Percentiles rank a stretch among this genome's conserved stretches.
These are phyloP conservation scores for Melipona bicolor DNA, from an alignment of 2,888 invertebrate genomes.

Conservation along the genomic window DNA sequence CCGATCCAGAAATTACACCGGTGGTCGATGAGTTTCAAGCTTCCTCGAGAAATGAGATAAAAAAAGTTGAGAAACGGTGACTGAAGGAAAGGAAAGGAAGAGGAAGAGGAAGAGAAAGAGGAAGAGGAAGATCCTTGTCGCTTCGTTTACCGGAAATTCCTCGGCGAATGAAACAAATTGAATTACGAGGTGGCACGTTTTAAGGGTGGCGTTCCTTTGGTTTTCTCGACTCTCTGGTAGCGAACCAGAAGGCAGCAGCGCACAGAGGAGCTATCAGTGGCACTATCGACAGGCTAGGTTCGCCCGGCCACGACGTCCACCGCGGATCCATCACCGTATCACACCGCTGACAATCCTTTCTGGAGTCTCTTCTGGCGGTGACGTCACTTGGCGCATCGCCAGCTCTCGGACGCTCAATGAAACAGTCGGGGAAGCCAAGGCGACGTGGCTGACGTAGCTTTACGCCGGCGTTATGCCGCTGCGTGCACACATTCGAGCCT, in stretches of 20 bases:
- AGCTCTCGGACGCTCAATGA: constrained; percentile 78
- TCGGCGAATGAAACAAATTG: constrained; percentile 53
- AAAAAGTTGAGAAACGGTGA: neutral
- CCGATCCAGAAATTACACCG: neutral
- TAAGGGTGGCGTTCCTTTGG: constrained; percentile 20
- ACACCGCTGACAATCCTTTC: constrained; percentile 54
- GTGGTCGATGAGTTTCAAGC: neutral
- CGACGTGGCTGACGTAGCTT: constrained; percentile 63
- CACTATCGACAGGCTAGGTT: constrained; percentile 18
- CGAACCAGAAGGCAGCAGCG: constrained; percentile 13
- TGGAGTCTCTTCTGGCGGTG: constrained; percentile 69
- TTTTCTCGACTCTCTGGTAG: constrained; percentile 20
- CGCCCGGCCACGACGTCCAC: constrained; percentile 33
- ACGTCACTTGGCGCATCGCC: constrained; percentile 79
- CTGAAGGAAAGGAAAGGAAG: neutral
- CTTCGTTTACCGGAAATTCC: constrained; percentile 29
- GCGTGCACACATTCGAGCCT: constrained; percentile 61
- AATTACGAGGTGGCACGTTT: constrained; percentile 46
- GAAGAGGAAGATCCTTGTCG: neutral
- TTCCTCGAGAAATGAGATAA: too few species aligned
- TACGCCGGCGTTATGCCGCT: constrained; percentile 69
- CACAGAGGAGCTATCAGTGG: constrained; percentile 38
- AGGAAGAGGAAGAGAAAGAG: neutral
- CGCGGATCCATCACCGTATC: constrained; percentile 42
- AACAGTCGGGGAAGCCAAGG: constrained; percentile 72